Evolutionary conservation across 2,113 vertebrate species (phyloP), one percentile per base, ranked within the genome.

Genomic region (Oceanites oceanicus): DNA sequence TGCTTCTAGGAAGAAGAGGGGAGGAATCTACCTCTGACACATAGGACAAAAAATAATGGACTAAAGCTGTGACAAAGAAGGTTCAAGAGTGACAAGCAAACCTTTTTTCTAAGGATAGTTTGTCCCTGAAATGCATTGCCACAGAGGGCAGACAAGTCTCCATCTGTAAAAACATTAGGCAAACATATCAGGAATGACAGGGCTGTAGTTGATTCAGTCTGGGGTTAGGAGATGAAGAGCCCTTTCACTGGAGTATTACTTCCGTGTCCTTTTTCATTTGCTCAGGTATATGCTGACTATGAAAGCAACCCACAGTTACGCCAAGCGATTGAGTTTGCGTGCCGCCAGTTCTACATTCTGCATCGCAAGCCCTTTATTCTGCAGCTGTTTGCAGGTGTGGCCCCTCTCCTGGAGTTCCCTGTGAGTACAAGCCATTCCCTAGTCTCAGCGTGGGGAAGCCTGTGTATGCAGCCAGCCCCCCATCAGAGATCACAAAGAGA

Each of bases 291-390:
- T 4, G 98, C 99, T 0, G 99, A 99, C 97, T 99, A 99, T 9
- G 99, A 99, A 94, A 99, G 99, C 96, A 99, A 99, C 94, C 99
- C 99, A 1, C 97, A 99, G 92, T 94, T 99, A 82, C 98, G 99
- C 42, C 99, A 99, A 94, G 99, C 99, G 21, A 99, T 99, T 2
- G 99, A 99, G 95, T 99, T 99, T 77, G 99, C 99, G 6, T 99
- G 99, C 93, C 98, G 99, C 29, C 99, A 99, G 98, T 99, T 99
- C 98, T 99, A 99, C n/a, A 94, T 99, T 82, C 98, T 99, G 56
- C 99, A 99, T 94, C 98, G 99, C 52, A 99, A 99, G 89, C 99
- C 99, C 14, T 99, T 99, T 49, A 94, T 99, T 87, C 98, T 99
- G 91, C 99, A 99, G 95, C 98, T 99, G 38, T 99, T 99, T 86